Evolutionary conservation across 2,113 vertebrate genomes (phyloP).

Genomic region (Abramis brama): DNA sequence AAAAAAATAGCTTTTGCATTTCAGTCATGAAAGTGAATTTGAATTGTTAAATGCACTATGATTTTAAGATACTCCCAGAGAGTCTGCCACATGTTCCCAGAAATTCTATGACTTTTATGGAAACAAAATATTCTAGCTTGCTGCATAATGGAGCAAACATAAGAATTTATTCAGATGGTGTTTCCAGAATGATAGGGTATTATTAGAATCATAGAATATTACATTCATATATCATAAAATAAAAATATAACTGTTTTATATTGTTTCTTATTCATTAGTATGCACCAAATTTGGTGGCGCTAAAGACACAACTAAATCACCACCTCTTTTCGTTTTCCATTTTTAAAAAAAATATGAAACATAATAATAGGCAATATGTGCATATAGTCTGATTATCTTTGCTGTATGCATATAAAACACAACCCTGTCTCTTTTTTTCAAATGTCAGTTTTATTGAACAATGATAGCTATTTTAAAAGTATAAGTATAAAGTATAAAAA

Average conservation of each 20-base stretch:
- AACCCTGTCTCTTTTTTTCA: no score
- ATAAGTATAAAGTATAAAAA: no score
- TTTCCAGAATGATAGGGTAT: neutral
- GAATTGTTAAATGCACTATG: slow-evolving; percentile 44
- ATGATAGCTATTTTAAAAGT: no score
- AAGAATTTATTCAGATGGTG: neutral
- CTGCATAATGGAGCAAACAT: neutral
- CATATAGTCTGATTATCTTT: no score
- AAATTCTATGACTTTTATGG: slow-evolving; percentile 4
- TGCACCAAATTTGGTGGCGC: neutral
- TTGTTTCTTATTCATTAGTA: neutral
- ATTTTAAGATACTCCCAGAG: slow-evolving; percentile 31
- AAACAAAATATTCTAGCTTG: slow-evolving; percentile 22
- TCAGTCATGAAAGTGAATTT: slow-evolving; percentile 47
- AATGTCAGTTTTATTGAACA: no score
- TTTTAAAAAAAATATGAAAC: no score
- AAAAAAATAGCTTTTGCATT: slow-evolving; percentile 22
- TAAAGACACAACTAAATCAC: neutral
- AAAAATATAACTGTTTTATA: neutral
- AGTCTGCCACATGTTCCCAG: neutral
- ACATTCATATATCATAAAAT: neutral
- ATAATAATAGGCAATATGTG: no score
- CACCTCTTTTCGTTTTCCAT: no score
- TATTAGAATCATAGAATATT: neutral
- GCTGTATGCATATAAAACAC: no score